These are phyloP conservation scores for Ornithoptera alexandrae DNA, from an alignment of 2,888 invertebrate species.

Conservation along the genomic window DNA sequence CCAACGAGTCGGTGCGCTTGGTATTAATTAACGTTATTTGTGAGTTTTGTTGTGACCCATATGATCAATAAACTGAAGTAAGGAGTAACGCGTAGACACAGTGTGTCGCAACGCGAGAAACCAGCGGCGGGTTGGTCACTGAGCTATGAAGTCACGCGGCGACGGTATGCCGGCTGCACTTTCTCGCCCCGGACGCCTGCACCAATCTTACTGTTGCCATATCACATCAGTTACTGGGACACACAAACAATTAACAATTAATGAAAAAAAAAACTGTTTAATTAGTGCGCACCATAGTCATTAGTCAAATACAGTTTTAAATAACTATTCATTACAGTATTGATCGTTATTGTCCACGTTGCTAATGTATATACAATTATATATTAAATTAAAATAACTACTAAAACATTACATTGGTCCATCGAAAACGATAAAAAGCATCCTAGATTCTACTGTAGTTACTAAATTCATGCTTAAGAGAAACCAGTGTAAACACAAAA, in stretches of 20 bases:
- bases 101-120: conserved; percentile 49
- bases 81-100: conserved; percentile 35
- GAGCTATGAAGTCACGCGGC: conserved; percentile 74
- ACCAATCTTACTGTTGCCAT: conserved; percentile 23
- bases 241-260: not conserved
- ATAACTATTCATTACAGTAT: too few species aligned
- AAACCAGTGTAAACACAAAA: too few species aligned
- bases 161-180: conserved; percentile 68
- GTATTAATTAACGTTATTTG: not conserved
- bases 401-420: too few species aligned
- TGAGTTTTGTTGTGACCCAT: not conserved
- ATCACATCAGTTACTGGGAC: not conserved
- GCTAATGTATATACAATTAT: too few species aligned
- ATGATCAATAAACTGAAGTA: conserved; percentile 1
- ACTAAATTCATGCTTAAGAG: too few species aligned
- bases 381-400: too few species aligned
- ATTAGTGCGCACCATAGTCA: too few species aligned
- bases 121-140: conserved; percentile 63
- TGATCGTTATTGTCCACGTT: too few species aligned
- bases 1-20: not conserved
- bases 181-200: conserved; percentile 53
- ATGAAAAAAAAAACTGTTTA: not conserved
- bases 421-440: too few species aligned
- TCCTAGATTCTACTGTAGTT: too few species aligned
- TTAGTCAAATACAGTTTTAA: too few species aligned